phyloP scores from a whole-genome alignment of 2,797 vertebrate genomes.

The Oryzias sinensis region DNA sequence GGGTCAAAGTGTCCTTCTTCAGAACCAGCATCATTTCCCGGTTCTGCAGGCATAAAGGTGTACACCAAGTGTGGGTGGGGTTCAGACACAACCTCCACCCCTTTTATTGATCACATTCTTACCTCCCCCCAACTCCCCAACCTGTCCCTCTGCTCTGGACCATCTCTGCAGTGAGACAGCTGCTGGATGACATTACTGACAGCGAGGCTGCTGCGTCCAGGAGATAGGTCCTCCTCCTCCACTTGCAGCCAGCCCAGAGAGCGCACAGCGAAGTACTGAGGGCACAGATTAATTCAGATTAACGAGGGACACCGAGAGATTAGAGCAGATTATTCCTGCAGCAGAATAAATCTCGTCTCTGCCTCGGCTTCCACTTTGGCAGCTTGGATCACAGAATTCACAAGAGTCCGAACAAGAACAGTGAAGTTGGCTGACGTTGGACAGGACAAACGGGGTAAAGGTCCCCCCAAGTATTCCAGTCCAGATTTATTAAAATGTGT shows the following conservation, averaged over 20 bases:
- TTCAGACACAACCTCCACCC: background rate
- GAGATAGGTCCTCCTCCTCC: slow-evolving; percentile 91
- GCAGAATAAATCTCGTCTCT: background rate
- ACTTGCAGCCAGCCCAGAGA: slow-evolving; percentile 96
- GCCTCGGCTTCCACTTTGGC: too few relatives aligned
- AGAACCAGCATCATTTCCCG: slow-evolving; percentile 94
- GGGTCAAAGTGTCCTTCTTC: slow-evolving; percentile 91
- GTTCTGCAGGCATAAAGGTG: slow-evolving; percentile 71
- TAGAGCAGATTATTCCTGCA: slow-evolving; percentile 36
- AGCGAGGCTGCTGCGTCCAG: slow-evolving; percentile 91
- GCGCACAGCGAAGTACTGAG: slow-evolving; percentile 89
- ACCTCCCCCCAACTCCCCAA: slow-evolving; percentile 85
- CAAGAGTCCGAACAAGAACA: too few relatives aligned
- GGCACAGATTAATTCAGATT: slow-evolving; percentile 4
- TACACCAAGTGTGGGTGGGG: background rate
- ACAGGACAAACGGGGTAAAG: too few relatives aligned
- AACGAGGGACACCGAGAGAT: slow-evolving; percentile 26
- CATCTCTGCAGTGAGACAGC: slow-evolving; percentile 82
- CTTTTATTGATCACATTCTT: slow-evolving; percentile 20
- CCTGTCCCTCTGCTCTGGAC: slow-evolving; percentile 71
- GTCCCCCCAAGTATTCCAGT: too few relatives aligned
- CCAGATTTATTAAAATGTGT: too few relatives aligned
- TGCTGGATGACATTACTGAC: slow-evolving; percentile 97
- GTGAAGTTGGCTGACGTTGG: too few relatives aligned
- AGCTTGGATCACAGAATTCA: too few relatives aligned